Conservation (phyloP, 1,140 invertebrate species). For the Reticulitermes speratus region DNA sequence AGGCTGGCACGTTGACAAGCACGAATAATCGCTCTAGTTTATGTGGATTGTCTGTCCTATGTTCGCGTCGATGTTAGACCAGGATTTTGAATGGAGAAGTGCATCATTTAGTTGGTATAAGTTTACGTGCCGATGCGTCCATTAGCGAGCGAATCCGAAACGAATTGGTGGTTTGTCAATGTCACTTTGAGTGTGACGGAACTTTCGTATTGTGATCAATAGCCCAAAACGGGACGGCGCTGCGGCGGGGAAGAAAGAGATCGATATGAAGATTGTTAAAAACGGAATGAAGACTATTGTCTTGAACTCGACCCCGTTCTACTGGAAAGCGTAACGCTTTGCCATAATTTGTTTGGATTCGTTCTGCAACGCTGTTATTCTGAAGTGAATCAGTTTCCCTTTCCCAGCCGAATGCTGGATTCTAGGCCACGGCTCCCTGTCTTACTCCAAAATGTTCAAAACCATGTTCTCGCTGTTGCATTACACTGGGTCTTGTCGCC, state of each 20-base stretch:
- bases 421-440: slow-evolving; percentile 32
- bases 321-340: slow-evolving; percentile 10
- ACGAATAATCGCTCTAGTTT: background rate
- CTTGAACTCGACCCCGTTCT: slow-evolving; percentile 13
- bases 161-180: slow-evolving; percentile 1
- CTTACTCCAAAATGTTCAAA: too few relatives aligned
- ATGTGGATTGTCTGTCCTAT: background rate
- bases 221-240: background rate
- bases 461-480: too few relatives aligned
- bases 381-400: background rate
- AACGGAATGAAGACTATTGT: background rate
- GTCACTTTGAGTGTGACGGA: background rate
- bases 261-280: background rate
- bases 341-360: background rate
- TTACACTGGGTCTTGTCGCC: too few relatives aligned
- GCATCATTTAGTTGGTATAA: background rate
- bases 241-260: background rate
- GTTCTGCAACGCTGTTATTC: background rate
- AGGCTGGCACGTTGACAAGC: background rate
- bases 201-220: slow-evolving; percentile 11
- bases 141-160: background rate
- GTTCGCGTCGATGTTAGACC: background rate
- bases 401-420: slow-evolving; percentile 30
- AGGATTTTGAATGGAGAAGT: background rate
- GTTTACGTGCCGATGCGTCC: background rate